A percentile compares a stretch with the other conserved stretches of the same genome.
These are phyloP conservation scores for Andricus curvator DNA, from an alignment of 2,888 invertebrate genomes.

Conservation along the genomic window DNA sequence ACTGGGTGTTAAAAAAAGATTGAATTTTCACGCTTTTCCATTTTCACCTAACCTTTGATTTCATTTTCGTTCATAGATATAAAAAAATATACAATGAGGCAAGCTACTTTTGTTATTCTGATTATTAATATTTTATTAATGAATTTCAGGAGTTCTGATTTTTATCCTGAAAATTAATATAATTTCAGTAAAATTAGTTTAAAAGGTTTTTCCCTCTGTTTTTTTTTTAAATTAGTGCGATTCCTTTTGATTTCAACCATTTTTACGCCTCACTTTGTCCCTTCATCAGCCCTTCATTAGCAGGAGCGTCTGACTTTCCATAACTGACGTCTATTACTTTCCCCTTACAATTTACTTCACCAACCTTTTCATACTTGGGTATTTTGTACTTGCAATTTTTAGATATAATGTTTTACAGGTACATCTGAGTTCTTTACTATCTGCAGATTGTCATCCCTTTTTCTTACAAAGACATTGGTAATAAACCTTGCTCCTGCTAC, in stretches of 20 bases:
- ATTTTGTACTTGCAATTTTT: background rate
- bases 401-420: background rate
- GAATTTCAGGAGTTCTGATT: background rate
- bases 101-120: background rate
- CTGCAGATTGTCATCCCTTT: background rate
- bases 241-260: slow-evolving; percentile 17
- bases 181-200: background rate
- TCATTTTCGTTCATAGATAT: no score
- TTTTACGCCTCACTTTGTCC: slow-evolving; percentile 3
- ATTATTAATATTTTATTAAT: background rate
- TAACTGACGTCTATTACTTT: no score
- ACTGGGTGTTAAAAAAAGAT: background rate
- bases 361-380: no score
- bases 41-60: background rate
- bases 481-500: slow-evolving; percentile 2
- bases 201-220: background rate
- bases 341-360: no score
- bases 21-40: background rate
- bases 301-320: background rate
- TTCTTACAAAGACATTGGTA: background rate
- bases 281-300: slow-evolving; percentile 10
- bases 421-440: background rate
- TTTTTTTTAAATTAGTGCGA: background rate
- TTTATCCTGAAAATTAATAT: background rate
- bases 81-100: background rate